A percentile compares a stretch with the other conserved stretches of the same genome.
phyloP scores from a whole-genome alignment of 2,113 vertebrate species.

The Coryphaenoides rupestris region DNA sequence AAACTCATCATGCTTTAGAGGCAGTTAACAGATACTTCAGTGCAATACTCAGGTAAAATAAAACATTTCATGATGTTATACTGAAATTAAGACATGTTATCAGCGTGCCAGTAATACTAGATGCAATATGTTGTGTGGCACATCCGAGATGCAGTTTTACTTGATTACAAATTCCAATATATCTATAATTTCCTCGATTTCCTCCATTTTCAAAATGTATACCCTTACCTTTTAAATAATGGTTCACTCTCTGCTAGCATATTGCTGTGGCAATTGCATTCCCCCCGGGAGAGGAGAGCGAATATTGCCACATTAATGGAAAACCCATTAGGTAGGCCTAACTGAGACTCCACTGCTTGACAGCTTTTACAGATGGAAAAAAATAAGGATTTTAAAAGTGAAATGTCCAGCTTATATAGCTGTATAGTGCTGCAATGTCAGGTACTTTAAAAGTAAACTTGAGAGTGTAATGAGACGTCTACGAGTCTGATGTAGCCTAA shows the following conservation, averaged over 20 bases:
- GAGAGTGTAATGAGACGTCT: conserved; percentile 35
- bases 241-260: no score
- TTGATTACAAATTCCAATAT: no score
- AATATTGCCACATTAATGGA: no score
- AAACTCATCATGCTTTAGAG: not conserved
- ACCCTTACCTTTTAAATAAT: no score
- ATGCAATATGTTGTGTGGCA: no score
- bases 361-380: not conserved
- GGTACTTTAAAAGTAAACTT: conserved; percentile 18
- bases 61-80: not conserved
- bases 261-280: no score
- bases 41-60: not conserved
- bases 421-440: conserved; percentile 7
- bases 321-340: not conserved
- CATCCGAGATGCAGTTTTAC: no score
- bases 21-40: conserved; percentile 27
- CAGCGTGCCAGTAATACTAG: no score
- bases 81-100: not conserved
- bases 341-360: not conserved
- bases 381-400: not conserved
- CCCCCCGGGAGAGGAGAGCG: no score
- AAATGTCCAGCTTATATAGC: not conserved
- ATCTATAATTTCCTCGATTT: no score
- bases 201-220: no score
- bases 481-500: conserved; percentile 20